Evolutionary conservation across 2,113 vertebrate species (phyloP), one percentile per base, ranked within the genome.

Genomic region (Laticauda laticaudata): DNA sequence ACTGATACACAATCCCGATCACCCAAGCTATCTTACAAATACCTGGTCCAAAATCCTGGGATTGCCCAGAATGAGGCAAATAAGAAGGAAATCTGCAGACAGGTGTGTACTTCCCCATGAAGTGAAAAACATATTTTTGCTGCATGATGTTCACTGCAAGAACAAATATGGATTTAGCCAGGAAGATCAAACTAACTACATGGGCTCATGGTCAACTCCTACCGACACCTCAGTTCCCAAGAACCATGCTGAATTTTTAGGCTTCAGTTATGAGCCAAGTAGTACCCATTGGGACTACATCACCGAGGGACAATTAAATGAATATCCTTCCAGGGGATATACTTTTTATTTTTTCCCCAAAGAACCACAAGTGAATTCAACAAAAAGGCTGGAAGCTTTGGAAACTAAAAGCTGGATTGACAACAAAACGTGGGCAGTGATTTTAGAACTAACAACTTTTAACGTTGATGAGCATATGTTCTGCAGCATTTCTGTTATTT

Each of bases 21-120:
- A 94, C 1, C 96, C 97, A 1, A 91, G 92, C 0, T 97, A 96
- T 85, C 92, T 98, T 29, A 56, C 89, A 0, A 69, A 95, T 0
- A 96, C 96, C 53, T 91, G 94, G 14, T 98, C 96, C 26, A 95
- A 92, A 34, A 97, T 97, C 92, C 91, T 98, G 0, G 97, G 97
- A 10, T 96, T 97, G 69, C 97, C 97, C 0, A 94, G 95, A 61
- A 96, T 97, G 97, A 94, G 97, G 75, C 98, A 97, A 90, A 94
- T 97, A 45, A 95, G 97, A 34, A 96, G 94, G 0, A 93, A 89
- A 34, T 59, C 39, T 0, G 0, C 26, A 0, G 93, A 48, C 6
- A 34, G 5, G 0, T 98, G 97, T n/a, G 93, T 59, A 18, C 26
- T 53, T 1, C 86, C 94, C 39, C 5, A 90, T 2, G 93, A 21